phyloP scores from a whole-genome alignment of 2,888 invertebrate species.

The Alloplasta piceator region DNA sequence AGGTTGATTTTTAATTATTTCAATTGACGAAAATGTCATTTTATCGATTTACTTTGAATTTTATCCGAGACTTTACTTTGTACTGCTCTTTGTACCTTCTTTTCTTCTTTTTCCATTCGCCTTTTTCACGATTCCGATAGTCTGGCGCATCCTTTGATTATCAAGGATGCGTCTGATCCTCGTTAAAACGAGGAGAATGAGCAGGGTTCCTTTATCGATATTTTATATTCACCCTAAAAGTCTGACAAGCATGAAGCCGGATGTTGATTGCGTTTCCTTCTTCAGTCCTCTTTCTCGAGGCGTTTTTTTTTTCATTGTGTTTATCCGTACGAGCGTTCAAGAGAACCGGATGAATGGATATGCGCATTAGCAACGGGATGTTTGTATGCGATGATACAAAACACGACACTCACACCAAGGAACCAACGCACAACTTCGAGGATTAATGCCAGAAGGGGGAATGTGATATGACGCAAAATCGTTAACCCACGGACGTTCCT shows the following conservation, averaged over 20 bases:
- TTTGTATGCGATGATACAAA: slow-evolving; percentile 19
- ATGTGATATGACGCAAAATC: too few relatives aligned
- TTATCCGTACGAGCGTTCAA: slow-evolving; percentile 39
- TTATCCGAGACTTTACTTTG: too few relatives aligned
- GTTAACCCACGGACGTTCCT: background rate
- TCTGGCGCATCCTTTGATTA: slow-evolving; percentile 13
- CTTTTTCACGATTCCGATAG: background rate
- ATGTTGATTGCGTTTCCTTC: slow-evolving; percentile 35
- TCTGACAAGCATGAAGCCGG: slow-evolving; percentile 29
- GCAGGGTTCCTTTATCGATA: slow-evolving; percentile 36
- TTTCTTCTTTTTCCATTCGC: too few relatives aligned
- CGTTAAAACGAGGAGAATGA: slow-evolving; percentile 7
- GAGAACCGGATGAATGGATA: slow-evolving; percentile 48
- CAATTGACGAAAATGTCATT: too few relatives aligned
- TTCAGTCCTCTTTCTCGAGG: background rate
- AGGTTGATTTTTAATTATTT: too few relatives aligned
- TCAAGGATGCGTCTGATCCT: background rate
- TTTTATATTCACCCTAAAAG: slow-evolving; percentile 46
- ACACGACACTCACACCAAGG: slow-evolving; percentile 6
- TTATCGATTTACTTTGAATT: too few relatives aligned
- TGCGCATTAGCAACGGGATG: slow-evolving; percentile 5
- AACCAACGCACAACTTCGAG: slow-evolving; percentile 49
- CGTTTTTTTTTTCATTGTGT: slow-evolving; percentile 31
- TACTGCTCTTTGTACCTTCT: too few relatives aligned
- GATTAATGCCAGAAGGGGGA: slow-evolving; percentile 28